Conservation (phyloP, 2,797 vertebrate genomes). For the Pseudomugil gertrudae region DNA sequence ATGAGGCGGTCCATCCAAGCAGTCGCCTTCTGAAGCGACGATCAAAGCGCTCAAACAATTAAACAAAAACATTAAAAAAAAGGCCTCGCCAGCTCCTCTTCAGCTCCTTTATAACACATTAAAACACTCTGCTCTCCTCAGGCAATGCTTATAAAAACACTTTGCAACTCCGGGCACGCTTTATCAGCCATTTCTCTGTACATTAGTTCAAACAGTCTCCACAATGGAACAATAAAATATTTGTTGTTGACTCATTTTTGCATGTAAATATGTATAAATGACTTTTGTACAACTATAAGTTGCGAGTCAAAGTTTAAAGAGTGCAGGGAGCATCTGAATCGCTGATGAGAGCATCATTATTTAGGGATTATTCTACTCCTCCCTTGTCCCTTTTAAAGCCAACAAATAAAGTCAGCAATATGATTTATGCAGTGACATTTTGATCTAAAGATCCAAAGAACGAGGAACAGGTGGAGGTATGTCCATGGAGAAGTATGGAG, state of each 20-base stretch:
- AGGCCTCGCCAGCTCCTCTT: constrained; percentile 34
- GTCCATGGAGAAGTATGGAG: neutral
- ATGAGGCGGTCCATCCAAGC: constrained; percentile 31
- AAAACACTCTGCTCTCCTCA: neutral
- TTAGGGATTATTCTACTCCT: neutral
- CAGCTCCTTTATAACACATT: constrained; percentile 23
- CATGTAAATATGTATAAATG: neutral
- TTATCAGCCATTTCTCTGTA: constrained; percentile 6
- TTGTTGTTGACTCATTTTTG: neutral
- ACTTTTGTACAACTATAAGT: neutral
- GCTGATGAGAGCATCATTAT: neutral
- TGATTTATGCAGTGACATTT: too few species aligned
- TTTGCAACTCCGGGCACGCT: constrained; percentile 4
- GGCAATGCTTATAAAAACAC: neutral
- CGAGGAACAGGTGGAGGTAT: neutral
- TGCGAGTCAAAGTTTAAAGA: neutral
- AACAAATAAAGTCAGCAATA: neutral
- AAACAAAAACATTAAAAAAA: constrained; percentile 61
- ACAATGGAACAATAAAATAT: neutral
- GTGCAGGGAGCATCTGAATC: too few species aligned
- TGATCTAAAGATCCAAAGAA: too few species aligned
- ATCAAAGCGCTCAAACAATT: constrained; percentile 77
- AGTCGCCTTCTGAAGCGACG: constrained; percentile 49
- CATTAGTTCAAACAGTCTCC: neutral
- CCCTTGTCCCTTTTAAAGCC: neutral